Base-by-base conservation (phyloP, 2,888 invertebrate genomes). In the Morinoia aosen region DNA sequence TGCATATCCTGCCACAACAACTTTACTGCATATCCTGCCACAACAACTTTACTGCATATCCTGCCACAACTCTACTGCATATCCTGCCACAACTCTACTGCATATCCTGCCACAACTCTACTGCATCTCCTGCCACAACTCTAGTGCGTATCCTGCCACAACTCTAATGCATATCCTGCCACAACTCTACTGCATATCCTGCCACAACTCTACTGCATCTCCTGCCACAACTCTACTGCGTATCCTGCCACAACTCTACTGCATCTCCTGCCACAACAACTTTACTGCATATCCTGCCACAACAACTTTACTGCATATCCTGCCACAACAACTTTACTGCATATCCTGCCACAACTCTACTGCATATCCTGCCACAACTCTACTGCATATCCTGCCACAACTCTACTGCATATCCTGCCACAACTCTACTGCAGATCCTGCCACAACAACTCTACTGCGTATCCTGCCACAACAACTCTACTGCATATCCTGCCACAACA, bases 401-500 rank as follows among this genome's bases (percentile, higher is more conserved):
- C 1, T 56, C 1, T 25, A 2, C 91, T 91, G 56, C 91, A 91
- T 91, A 56, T 91, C 56, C 56, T 11, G 3, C 40, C 48, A 91
- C 91, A 33, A 48, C 11, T 19, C 0, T 25, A 11, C 25, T 33
- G 10, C 48, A 91, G 3, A 56, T 48, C 11, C 11, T 56, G 56
- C n/a, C n/a, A n/a, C 91, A 11, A 25, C 90, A 48, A 48, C 2
- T 48, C 8, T n/a, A 2, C 88, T 88, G 12, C 19, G 11, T 88
- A 56, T 91, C 91, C 56, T 56, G 10, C 91, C 48, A 40, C 91
- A 40, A 40, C n/a, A n/a, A n/a, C n/a, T 16, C 1, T 56, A 0
- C 91, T 91, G 12, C 91, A 91, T 91, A 58, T 93, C 93, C 57
- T 58, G 93, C 93, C 93, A 93, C 93, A 39, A 93, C 40, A 7